Evolutionary conservation across 2,113 vertebrate genomes (phyloP), one percentile per base, ranked within the genome.

Genomic region (Alectura lathami): DNA sequence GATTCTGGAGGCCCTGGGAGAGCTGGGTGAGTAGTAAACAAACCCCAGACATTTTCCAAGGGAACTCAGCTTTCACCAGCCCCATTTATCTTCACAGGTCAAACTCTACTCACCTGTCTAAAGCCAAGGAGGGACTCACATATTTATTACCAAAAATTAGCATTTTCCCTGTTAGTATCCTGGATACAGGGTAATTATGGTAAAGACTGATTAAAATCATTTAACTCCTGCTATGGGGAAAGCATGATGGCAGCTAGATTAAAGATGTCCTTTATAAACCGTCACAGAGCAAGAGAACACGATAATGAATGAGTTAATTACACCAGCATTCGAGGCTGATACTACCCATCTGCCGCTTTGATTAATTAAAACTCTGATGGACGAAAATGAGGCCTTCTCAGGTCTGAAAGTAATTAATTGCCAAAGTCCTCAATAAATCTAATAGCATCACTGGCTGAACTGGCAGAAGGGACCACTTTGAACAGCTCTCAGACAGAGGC

Each of bases 291-390:
- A 91, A 88, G 59, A 81, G 86, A 94, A 92, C 77, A 64, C 20
- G 84, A 96, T 97, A 98, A 98, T 97, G 97, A 98, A 98, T 97
- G 95, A 97, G 97, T 97, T 97, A 97, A 97, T 98, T 98, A 98
- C 83, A 74, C 30, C 38, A 96, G 88, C 92, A 94, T 95, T 91
- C 94, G 86, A 90, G 80, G 88, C 88, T 82, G 62, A 72, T 93
- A 95, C 96, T 97, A 96, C 95, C 96, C 97, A 98, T 97, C 97
- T 98, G 97, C 93, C 3, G 3, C 92, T 94, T 83, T 97, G 97
- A 98, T 97, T 97, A 97, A 98, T 98, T 97, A 97, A 96, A 97
- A 96, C 91, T 94, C 89, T 94, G 86, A 96, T 8, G 68, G 94
- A 95, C 11, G 24, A 97, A 75, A 94, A 92, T 64, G 68, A 94